A percentile compares a stretch with the other conserved stretches of the same genome.
phyloP scores from a whole-genome alignment of 2,113 vertebrate genomes.

The Dromaius novaehollandiae region DNA sequence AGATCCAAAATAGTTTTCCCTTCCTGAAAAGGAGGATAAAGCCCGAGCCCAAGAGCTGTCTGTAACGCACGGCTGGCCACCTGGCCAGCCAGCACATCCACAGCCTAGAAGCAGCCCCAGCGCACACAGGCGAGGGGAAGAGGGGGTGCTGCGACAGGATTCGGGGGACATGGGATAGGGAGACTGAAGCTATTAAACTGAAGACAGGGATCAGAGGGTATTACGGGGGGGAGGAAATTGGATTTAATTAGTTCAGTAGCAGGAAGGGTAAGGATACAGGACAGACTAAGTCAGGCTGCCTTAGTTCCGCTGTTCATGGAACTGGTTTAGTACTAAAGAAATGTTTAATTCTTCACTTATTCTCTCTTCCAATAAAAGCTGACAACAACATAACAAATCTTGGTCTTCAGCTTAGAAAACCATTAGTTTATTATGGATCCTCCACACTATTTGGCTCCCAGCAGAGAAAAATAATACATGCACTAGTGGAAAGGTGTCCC shows the following conservation, averaged over 20 bases:
- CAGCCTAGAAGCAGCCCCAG: too few relatives aligned
- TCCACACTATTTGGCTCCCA: neutral
- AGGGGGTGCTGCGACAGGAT: neutral
- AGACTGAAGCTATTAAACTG: neutral
- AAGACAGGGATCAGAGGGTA: neutral
- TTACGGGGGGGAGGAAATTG: neutral
- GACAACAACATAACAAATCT: neutral
- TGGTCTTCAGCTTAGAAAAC: conserved; percentile 9
- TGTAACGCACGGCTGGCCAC: neutral
- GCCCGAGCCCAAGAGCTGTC: neutral
- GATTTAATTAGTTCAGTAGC: neutral
- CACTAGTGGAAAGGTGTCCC: neutral
- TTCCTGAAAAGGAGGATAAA: neutral
- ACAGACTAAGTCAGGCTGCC: neutral
- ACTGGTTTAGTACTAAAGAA: neutral
- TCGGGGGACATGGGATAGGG: rapidly evolving
- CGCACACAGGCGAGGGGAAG: neutral
- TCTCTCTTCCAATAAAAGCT: neutral
- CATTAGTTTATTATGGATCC: neutral
- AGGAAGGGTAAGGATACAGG: neutral
- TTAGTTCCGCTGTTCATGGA: neutral
- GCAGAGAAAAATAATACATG: neutral
- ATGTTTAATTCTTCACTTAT: neutral
- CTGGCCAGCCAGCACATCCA: neutral
- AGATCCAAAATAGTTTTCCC: neutral